These are phyloP conservation scores for Plebejus anna DNA, from an alignment of 2,888 invertebrate species.

Conservation along the genomic window DNA sequence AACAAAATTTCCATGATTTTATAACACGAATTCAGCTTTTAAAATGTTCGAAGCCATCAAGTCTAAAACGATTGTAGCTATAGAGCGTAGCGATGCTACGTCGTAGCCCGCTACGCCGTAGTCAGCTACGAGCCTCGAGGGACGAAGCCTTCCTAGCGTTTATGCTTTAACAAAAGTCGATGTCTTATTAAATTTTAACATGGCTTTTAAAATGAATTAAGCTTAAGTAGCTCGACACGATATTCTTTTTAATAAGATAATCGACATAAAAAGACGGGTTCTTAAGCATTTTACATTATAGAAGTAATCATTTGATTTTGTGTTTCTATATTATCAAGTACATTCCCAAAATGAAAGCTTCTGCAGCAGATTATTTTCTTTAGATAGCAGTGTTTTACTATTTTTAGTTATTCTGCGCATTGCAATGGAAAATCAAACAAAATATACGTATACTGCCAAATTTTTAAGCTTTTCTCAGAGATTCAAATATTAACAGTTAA, in stretches of 20 bases:
- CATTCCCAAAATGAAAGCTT: too few species aligned
- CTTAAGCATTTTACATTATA: background rate
- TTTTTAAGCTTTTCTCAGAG: background rate
- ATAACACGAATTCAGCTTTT: constrained; percentile 25
- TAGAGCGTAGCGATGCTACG: constrained; percentile 45
- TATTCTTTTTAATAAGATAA: background rate
- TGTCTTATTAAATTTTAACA: constrained; percentile 60
- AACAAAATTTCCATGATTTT: background rate
- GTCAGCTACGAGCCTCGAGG: constrained; percentile 68
- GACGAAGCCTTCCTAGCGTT: constrained; percentile 59
- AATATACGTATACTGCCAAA: background rate
- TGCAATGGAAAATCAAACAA: background rate
- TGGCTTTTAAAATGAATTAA: constrained; percentile 47
- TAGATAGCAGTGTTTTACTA: too few species aligned
- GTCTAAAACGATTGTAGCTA: constrained; percentile 48
- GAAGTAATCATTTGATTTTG: background rate
- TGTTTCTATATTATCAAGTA: background rate
- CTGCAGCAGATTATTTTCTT: too few species aligned
- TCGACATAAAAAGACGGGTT: background rate
- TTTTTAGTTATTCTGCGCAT: too few species aligned
- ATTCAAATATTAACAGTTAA: background rate
- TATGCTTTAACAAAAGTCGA: constrained; percentile 57
- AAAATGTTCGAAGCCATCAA: constrained; percentile 35
- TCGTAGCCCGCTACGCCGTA: constrained; percentile 65
- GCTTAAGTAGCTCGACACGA: constrained; percentile 38